These are phyloP conservation scores for Drosophila affinis DNA, from an alignment of 2,888 invertebrate species.

Conservation along the genomic window DNA sequence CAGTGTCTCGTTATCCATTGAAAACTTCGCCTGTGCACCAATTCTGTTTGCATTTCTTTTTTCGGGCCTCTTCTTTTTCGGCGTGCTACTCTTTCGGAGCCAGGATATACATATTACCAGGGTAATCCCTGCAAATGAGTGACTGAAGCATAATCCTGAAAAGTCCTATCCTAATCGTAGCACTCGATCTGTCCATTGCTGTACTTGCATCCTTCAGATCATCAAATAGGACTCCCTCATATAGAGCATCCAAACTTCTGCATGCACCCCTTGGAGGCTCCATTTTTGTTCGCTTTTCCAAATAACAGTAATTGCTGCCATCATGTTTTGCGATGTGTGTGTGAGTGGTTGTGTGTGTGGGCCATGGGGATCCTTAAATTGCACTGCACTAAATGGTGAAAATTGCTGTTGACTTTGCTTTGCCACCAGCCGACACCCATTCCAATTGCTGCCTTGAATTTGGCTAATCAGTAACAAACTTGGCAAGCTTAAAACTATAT, in stretches of 20 bases:
- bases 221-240: no score
- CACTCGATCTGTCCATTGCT: no score
- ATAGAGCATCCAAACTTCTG: conserved; percentile 4
- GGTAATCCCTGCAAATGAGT: no score
- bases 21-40: conserved; percentile 36
- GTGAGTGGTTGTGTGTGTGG: conserved; percentile 3
- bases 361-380: conserved; percentile 18
- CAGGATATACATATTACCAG: not conserved
- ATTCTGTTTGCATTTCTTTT: conserved; percentile 26
- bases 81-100: not conserved
- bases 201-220: no score
- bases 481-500: conserved; percentile 40
- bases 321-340: conserved; percentile 31
- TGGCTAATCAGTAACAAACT: conserved; percentile 39
- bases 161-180: no score
- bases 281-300: conserved; percentile 33
- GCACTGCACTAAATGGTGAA: conserved; percentile 18
- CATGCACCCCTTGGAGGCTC: not conserved
- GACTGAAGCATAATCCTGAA: no score
- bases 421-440: conserved; percentile 18
- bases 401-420: conserved; percentile 27
- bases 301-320: conserved; percentile 53
- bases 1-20: conserved; percentile 47
- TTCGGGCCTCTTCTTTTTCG: conserved; percentile 11
- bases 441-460: conserved; percentile 9